Evolutionary conservation across 2,888 invertebrate species (phyloP).

Genomic region (Apantesis nais): DNA sequence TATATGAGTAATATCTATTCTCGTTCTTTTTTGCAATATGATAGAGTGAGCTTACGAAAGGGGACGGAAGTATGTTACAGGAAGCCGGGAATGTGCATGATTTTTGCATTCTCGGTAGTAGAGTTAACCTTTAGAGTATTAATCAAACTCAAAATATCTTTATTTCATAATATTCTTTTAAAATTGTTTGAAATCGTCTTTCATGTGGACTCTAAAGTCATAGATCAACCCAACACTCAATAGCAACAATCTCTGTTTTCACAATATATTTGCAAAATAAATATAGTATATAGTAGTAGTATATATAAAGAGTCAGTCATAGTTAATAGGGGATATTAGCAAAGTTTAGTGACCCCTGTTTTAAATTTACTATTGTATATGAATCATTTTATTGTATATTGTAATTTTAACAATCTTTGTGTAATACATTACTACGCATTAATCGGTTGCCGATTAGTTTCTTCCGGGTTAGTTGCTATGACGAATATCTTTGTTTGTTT

Average conservation of each 20-base stretch:
- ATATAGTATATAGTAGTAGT: too few species aligned
- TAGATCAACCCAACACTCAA: too few species aligned
- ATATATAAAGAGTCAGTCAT: too few species aligned
- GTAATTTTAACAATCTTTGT: slow-evolving; percentile 6
- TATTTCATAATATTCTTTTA: too few species aligned
- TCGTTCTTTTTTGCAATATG: not conserved
- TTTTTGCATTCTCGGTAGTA: not conserved
- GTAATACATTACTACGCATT: not conserved
- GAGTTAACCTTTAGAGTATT: not conserved
- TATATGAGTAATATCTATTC: not conserved
- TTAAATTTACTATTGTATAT: not conserved
- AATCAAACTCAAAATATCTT: too few species aligned
- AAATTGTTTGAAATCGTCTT: too few species aligned
- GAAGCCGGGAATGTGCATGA: not conserved
- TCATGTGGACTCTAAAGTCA: too few species aligned
- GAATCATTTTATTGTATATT: slow-evolving; percentile 5
- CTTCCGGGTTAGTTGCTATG: not conserved
- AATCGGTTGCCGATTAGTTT: not conserved
- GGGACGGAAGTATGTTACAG: not conserved
- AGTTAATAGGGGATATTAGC: not conserved
- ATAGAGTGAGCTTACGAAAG: not conserved
- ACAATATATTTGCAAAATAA: too few species aligned
- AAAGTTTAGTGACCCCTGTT: slow-evolving; percentile 6
- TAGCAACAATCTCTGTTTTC: too few species aligned
- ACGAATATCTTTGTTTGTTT: too few species aligned